Evolutionary conservation across 1,140 invertebrate species (phyloP).

Genomic region (Ladona fulva): DNA sequence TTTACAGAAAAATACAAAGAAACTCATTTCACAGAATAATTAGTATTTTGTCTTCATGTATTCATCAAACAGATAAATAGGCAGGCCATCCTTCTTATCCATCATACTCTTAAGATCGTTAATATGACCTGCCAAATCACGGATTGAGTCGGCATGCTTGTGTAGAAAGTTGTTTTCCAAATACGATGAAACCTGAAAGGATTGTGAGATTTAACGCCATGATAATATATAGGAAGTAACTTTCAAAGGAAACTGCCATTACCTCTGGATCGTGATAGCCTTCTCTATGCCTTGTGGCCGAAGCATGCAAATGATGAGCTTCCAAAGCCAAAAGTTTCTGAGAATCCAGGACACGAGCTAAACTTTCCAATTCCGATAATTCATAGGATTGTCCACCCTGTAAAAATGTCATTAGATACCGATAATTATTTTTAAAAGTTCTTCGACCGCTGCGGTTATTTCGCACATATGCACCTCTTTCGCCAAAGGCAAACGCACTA

Average conservation of each 20-base stretch:
- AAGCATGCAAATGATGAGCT: conserved; percentile 50
- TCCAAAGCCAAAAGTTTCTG: conserved; percentile 60
- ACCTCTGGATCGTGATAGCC: conserved; percentile 54
- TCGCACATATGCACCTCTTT: too few species aligned
- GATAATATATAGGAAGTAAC: neutral
- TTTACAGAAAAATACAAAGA: too few species aligned
- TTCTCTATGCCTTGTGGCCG: conserved; percentile 37
- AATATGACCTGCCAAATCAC: conserved; percentile 58
- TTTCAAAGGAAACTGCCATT: conserved; percentile 16
- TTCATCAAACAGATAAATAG: conserved; percentile 66
- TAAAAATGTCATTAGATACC: neutral
- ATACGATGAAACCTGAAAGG: conserved; percentile 50
- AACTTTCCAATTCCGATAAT: conserved; percentile 48
- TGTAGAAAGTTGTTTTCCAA: conserved; percentile 65
- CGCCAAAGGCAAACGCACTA: too few species aligned
- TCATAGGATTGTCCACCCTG: too few species aligned
- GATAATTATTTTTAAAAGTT: conserved; percentile 13
- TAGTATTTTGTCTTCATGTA: conserved; percentile 49
- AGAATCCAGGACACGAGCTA: conserved; percentile 63
- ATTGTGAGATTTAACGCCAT: neutral
- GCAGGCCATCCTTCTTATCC: conserved; percentile 41
- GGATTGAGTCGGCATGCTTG: conserved; percentile 52
- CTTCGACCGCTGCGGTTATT: neutral
- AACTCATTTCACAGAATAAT: too few species aligned
- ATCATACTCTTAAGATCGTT: conserved; percentile 60